phyloP scores from a whole-genome alignment of 2,113 vertebrate species.

The Rhizomys pruinosus region DNA sequence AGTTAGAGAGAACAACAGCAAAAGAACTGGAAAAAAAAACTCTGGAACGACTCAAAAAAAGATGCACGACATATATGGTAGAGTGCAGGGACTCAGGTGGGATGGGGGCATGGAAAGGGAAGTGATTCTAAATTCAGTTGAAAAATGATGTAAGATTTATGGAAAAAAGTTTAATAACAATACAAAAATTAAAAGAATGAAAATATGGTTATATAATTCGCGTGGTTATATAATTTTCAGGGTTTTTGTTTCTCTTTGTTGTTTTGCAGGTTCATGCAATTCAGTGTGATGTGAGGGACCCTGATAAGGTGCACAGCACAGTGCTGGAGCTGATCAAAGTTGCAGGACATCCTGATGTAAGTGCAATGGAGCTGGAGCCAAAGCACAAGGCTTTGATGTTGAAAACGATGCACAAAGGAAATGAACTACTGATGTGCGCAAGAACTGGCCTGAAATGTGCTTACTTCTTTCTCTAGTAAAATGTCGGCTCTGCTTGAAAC shows the following conservation, averaged over 20 bases:
- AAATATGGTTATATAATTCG: not conserved
- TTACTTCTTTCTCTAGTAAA: not conserved
- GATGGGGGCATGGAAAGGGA: no score
- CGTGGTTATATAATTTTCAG: constrained; percentile 33
- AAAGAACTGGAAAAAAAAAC: constrained; percentile 96
- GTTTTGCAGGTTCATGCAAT: constrained; percentile 90
- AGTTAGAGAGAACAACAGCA: constrained; percentile 91
- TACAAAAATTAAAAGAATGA: no score
- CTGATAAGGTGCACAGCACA: constrained; percentile 88
- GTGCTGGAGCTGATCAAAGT: constrained; percentile 89
- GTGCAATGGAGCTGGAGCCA: constrained; percentile 62
- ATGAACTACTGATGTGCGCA: not conserved
- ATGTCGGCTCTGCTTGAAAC: not conserved
- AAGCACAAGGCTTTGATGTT: not conserved
- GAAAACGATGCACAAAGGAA: not conserved
- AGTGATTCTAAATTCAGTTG: no score
- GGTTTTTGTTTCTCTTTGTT: constrained; percentile 40
- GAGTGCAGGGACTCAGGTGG: no score
- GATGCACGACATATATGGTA: no score
- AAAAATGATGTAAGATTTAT: no score
- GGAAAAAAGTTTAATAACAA: no score
- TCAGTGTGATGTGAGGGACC: constrained; percentile 94
- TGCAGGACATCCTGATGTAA: constrained; percentile 93
- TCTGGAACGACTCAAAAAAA: not conserved
- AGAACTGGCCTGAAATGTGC: not conserved